Evolutionary conservation across 1,140 invertebrate genomes (phyloP), one percentile per base, ranked within the genome.

Genomic region (Psix sp.): DNA sequence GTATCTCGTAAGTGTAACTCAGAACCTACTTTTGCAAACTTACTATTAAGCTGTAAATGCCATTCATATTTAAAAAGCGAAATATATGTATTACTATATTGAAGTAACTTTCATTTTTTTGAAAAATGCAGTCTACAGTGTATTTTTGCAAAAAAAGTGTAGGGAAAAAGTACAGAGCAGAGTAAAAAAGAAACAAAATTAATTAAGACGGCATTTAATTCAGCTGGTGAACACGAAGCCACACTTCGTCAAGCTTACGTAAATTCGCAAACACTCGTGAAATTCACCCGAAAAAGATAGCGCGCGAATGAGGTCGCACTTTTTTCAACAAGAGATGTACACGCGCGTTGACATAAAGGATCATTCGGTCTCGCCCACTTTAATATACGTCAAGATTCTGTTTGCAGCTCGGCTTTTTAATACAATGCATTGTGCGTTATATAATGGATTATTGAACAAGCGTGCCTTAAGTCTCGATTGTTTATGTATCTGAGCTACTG

Each of bases 141-240:
- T 29, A 7, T 10, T 3, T 10, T 24, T 24, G 4, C 7, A 29
- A 29, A 10, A 29, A 29, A 10, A 29, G n/a, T 1, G 26, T 7
- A 2, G 26, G 2, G n/a, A 7, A 7, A 29, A 29, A 3, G 7
- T 10, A 29, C 7, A 7, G 7, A 29, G n/a, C n/a, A 29, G 46
- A 31, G 60, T 67, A 63, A 26, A 62, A 66, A 68, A 39, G 48
- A 76, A 76, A 71, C 62, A 56, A 74, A 63, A 80, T 80, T 81
- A 79, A 81, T 79, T 79, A 80, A 77, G 49, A 49, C 42, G 65
- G 52, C 49, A 70, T 74, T 80, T 72, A 73, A 78, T 81, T 74
- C 68, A 36, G 51, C 36, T 10, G n/a, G 24, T 14, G 62, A 68
- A 76, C 65, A 54, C 39, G 65, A 73, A 71, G 63, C 62, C 63